phyloP scores from a whole-genome alignment of 2,113 vertebrate genomes.

The Rhinopithecus roxellana region DNA sequence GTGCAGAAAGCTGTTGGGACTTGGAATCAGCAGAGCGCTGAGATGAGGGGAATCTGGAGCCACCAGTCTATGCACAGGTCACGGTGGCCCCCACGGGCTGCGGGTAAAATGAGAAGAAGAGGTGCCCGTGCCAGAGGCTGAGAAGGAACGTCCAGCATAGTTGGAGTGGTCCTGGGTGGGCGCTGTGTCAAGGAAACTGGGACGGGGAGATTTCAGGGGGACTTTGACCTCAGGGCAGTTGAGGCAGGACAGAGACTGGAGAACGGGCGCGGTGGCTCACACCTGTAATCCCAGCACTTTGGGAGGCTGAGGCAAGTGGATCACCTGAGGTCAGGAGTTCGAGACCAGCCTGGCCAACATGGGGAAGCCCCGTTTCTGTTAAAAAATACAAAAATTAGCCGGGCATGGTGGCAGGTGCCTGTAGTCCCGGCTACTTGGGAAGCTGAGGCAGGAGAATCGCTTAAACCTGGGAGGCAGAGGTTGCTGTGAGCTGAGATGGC shows the following conservation, averaged over 20 bases:
- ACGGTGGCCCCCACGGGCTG: background rate
- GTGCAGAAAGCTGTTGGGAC: rapidly evolving
- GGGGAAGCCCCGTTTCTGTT: too few species aligned
- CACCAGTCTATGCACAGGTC: background rate
- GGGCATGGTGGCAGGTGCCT: too few species aligned
- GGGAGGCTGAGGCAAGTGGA: too few species aligned
- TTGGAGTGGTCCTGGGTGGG: background rate
- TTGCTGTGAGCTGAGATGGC: too few species aligned
- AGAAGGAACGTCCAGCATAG: background rate
- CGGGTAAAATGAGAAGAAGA: background rate
- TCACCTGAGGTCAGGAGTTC: too few species aligned
- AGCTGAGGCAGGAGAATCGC: too few species aligned
- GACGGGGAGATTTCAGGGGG: background rate
- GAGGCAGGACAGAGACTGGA: background rate
- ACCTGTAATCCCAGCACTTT: too few species aligned
- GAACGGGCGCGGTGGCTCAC: too few species aligned
- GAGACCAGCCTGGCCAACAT: too few species aligned
- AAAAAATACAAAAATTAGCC: too few species aligned
- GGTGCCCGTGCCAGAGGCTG: background rate
- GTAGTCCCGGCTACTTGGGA: too few species aligned
- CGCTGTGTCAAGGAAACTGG: background rate
- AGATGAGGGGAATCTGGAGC: background rate
- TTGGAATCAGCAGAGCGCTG: background rate
- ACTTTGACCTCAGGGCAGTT: background rate
- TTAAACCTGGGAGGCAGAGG: too few species aligned